phyloP scores from a whole-genome alignment of 2,888 invertebrate species.

The Acholoe squamosa region DNA sequence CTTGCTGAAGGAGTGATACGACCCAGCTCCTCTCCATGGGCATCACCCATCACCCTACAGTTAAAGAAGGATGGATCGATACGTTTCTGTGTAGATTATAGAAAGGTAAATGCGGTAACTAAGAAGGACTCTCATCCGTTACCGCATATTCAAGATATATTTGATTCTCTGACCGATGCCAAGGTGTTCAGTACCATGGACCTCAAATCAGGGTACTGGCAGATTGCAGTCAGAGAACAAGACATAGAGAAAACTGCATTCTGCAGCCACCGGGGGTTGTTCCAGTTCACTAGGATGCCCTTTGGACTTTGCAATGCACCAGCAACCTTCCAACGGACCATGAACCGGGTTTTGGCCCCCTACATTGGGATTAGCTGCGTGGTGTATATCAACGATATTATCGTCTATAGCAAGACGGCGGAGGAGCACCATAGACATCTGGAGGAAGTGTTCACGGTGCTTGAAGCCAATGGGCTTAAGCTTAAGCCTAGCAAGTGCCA shows the following conservation, averaged over 20 bases:
- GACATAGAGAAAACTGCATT: not conserved
- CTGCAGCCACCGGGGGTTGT: not conserved
- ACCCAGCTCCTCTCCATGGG: not conserved
- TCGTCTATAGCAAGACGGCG: not conserved
- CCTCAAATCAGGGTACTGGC: not conserved
- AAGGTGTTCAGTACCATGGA: not conserved
- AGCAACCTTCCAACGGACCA: not conserved
- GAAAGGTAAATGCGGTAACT: not conserved
- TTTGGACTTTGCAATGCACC: not conserved
- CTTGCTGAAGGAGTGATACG: not conserved
- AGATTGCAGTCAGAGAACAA: not conserved
- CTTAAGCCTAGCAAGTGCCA: not conserved
- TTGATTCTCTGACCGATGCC: not conserved
- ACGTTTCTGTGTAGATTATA: not conserved
- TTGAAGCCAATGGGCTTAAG: not conserved
- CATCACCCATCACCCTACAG: not conserved
- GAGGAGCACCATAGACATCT: not conserved
- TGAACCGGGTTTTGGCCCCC: not conserved
- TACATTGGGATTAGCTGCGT: not conserved
- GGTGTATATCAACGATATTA: not conserved
- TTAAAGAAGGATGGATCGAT: not conserved
- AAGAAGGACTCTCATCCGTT: not conserved
- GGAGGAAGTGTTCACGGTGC: not conserved
- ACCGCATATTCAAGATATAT: not conserved
- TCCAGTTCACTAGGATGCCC: not conserved